phyloP scores from a whole-genome alignment of 2,113 vertebrate species.

The Mesembrinibis cayennensis region DNA sequence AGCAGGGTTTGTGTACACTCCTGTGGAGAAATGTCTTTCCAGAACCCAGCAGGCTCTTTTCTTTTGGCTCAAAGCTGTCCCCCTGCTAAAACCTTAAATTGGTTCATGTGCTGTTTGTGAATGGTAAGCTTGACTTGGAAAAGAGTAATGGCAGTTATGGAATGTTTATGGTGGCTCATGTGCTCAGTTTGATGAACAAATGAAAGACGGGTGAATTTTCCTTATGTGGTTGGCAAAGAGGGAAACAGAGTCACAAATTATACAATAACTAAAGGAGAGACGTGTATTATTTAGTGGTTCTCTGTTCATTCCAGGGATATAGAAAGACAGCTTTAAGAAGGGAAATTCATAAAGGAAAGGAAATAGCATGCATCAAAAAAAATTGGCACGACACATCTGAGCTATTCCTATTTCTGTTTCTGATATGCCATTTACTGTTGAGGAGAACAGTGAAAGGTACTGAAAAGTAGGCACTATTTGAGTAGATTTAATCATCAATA shows the following conservation, averaged over 20 bases:
- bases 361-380: not conserved
- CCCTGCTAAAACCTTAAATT: not conserved
- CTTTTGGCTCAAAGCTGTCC: not conserved
- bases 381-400: not conserved
- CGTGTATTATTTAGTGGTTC: not conserved
- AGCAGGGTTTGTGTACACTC: accelerated
- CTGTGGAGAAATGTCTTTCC: not conserved
- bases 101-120: not conserved
- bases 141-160: not conserved
- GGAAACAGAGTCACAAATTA: not conserved
- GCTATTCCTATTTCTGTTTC: not conserved
- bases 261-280: not conserved
- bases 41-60: not conserved
- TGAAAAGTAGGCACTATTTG: not conserved
- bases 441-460: not conserved
- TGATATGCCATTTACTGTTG: not conserved
- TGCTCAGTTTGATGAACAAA: not conserved
- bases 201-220: not conserved
- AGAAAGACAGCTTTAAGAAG: not conserved
- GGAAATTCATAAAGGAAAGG: not conserved
- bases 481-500: not conserved
- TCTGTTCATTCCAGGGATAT: not conserved
- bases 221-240: not conserved
- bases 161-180: not conserved
- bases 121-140: not conserved